A percentile compares a stretch with the other conserved stretches of the same genome.
Conservation (phyloP, 2,113 vertebrate genomes). For the Loxodonta africana region DNA sequence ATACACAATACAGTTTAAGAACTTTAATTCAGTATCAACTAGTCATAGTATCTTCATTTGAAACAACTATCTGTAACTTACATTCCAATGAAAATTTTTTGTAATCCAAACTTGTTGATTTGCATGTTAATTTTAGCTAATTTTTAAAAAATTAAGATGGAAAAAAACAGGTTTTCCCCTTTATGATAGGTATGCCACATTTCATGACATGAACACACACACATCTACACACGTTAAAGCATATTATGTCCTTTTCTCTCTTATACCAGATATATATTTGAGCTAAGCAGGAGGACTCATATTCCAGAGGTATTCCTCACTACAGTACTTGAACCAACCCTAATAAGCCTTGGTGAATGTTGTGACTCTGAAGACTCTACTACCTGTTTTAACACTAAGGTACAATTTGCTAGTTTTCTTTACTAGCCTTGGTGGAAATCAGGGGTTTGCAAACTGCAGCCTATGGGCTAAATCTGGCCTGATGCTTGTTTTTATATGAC, state of each 20-base stretch:
- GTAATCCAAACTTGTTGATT: not conserved
- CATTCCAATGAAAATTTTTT: not conserved
- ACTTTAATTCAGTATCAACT: conserved; percentile 13
- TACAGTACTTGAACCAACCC: conserved; percentile 59
- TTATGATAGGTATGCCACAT: not conserved
- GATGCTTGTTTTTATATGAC: not conserved
- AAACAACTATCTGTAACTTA: conserved; percentile 18
- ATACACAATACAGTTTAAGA: not conserved
- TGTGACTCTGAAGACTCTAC: conserved; percentile 75
- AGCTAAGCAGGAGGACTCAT: conserved; percentile 80
- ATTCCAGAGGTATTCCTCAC: conserved; percentile 85
- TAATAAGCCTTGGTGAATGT: conserved; percentile 67
- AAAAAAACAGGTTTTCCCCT: not conserved
- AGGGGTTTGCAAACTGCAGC: not conserved
- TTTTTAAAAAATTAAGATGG: not conserved
- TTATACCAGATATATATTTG: conserved; percentile 84
- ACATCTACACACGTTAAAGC: not conserved
- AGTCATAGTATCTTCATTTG: conserved; percentile 1
- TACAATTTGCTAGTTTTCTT: conserved; percentile 47
- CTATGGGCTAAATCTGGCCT: not conserved
- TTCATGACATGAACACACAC: not conserved
- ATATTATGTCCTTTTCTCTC: not conserved
- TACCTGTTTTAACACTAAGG: conserved; percentile 82
- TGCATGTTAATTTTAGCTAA: not conserved
- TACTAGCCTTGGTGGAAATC: not conserved